Base-by-base conservation (phyloP, 2,113 vertebrate species). In the Myiozetetes cayanensis region DNA sequence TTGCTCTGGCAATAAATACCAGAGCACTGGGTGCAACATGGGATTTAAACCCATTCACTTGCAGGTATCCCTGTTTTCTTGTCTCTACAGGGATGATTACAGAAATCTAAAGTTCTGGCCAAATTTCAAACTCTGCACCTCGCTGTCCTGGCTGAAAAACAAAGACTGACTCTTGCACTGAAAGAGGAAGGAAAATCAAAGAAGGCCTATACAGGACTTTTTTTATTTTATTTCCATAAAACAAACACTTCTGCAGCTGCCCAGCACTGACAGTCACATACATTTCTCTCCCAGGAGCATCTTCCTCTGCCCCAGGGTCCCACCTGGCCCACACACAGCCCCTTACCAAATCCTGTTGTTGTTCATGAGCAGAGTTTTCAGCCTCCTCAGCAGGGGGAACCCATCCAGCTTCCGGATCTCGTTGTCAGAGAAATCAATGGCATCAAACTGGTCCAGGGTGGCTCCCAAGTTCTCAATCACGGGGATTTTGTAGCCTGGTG, bases 391-490 rank as follows among this genome's bases (percentile, higher is more conserved):
- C 82, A 99, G 81, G 14, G 99, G 99, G 82, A 99, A 99, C 4
- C 99, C 99, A 10, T 99, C 99, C 93, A 99, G 93, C 58, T 99
- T 99, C 14, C 99, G 96, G 72, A 99, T 98, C 94, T 99, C 99
- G 81, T 99, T 99, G 92, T 99, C 99, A 8, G 99, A 99, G 95
- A 99, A 99, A 94, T 99, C 99, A 22, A 99, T 98, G 3, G 99
- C 98, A 95, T 99, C 99, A 46, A 99, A 99, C 96, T 99, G 99
- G 97, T 99, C 99, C 93, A 99, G 95, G 22, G 99, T 99, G 4
- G 99, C 99, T 2, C 99, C 99, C 6, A 99, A 96, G 74, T 99
- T 99, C 96, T 99, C 99, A 78, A 99, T 98, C 19, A 99, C 99
- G 0, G 99, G 99, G 90, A 99, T 99, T 96, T 99, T 99, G 90